Evolutionary conservation across 2,888 invertebrate genomes (phyloP).

Genomic region (Scelioninae gen. 2): DNA sequence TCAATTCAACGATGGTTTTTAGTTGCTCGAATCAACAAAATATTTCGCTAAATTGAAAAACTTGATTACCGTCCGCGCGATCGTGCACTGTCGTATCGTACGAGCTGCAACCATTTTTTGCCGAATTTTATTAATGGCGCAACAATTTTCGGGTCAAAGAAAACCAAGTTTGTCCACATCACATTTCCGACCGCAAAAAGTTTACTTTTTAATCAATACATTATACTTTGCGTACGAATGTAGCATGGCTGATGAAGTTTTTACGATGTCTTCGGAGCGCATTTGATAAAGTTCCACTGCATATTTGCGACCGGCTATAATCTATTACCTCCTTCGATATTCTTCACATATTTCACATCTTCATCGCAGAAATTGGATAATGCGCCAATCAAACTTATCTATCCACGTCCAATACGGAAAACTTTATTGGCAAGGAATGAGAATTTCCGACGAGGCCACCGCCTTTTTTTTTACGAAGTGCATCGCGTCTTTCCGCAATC

Average conservation of each 20-base stretch:
- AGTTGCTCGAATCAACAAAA: no score
- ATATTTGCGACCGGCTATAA: conserved; percentile 25
- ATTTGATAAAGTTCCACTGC: conserved; percentile 36
- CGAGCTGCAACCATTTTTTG: no score
- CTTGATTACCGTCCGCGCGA: no score
- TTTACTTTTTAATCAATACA: conserved; percentile 15
- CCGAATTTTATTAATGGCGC: no score
- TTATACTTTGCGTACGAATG: conserved; percentile 12
- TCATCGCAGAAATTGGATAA: conserved; percentile 60
- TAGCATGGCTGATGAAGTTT: conserved; percentile 22
- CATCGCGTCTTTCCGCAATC: conserved; percentile 36
- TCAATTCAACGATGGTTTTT: no score
- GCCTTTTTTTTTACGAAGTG: conserved; percentile 38
- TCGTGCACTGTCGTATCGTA: no score
- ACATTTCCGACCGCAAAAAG: no score
- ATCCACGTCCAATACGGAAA: conserved; percentile 58
- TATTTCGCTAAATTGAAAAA: no score
- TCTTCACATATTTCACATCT: conserved; percentile 36
- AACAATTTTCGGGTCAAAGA: no score
- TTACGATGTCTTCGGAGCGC: conserved; percentile 13
- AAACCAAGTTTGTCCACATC: no score
- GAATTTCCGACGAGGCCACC: conserved; percentile 34
- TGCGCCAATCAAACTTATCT: conserved; percentile 69
- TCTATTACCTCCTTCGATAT: conserved; percentile 48
- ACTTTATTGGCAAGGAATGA: conserved; percentile 50